Base-by-base conservation (phyloP, 2,797 vertebrate genomes). In the Lates japonicus region DNA sequence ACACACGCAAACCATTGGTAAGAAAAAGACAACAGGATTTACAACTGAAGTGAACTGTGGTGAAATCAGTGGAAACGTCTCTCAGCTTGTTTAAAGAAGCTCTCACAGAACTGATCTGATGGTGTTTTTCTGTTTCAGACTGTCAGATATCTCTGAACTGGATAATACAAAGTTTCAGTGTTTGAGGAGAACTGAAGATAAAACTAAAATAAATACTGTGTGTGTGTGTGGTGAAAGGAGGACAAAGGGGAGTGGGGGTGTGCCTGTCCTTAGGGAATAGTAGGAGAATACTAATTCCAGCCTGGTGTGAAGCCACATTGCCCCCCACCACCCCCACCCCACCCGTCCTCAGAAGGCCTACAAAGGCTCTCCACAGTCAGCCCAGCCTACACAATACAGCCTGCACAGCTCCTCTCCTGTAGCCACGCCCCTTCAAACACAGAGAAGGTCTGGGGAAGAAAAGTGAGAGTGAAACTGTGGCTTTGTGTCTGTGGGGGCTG, bases 211-310 rank as follows among this genome's bases (percentile, higher is more conserved):
- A 29, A 29, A 29, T 2, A 29, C 25, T 52, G 55, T 70, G 74
- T 74, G 68, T 41, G 52, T 80, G 78, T 51, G 71, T 65, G 46
- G 48, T 62, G 77, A 76, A 78, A 69, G 71, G 35, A 83, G 82
- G 86, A 93, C 93, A 95, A 95, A 94, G 85, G 86, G 79, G 78
- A 78, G 83, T 81, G 80, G 74, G 90, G 91, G 93, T 92, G 84
- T 92, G 91, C 88, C 87, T 84, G 86, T 92, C 91, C 82, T 80
- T 71, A 29, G 92, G 89, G 94, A 90, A 94, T 92, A 91, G 91
- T 81, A 85, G 91, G 87, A 95, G 95, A 95, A 95, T 95, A 95
- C 94, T 96, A 95, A 96, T 96, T 95, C 93, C 83, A 84, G 87
- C 81, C 90, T 74, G 90, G 87, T 94, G 91, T 77, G 69, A 92